Conservation (phyloP, 1,140 invertebrate genomes). For the Drosophila virilis region DNA sequence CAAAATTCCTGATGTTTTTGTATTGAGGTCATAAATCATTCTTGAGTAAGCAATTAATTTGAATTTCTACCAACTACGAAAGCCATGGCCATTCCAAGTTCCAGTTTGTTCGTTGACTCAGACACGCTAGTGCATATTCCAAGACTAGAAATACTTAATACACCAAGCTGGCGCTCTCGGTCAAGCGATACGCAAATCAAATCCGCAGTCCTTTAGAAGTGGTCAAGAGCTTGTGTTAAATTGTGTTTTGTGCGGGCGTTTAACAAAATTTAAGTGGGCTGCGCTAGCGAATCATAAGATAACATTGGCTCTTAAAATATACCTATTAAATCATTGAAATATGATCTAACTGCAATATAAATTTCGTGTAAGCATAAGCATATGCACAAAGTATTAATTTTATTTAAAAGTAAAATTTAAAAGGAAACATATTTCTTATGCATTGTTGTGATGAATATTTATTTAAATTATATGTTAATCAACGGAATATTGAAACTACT, state of each 20-base stretch:
- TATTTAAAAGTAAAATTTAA: background rate
- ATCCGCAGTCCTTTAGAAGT: conserved; percentile 73
- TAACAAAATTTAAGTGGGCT: conserved; percentile 1
- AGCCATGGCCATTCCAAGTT: conserved; percentile 56
- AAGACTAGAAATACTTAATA: conserved; percentile 52
- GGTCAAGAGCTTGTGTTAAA: conserved; percentile 70
- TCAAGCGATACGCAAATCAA: conserved; percentile 70
- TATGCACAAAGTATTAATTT: background rate
- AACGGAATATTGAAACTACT: too few relatives aligned
- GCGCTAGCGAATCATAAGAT: conserved; percentile 10
- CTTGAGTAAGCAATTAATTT: conserved; percentile 37
- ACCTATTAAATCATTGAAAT: background rate
- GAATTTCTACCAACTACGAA: conserved; percentile 31
- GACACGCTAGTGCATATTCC: conserved; percentile 47
- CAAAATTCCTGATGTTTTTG: background rate
- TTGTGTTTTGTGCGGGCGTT: conserved; percentile 51
- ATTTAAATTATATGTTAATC: too few relatives aligned
- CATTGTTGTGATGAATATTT: too few relatives aligned
- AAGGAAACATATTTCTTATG: background rate
- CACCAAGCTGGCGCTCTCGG: conserved; percentile 36
- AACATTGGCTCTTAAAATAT: conserved; percentile 14
- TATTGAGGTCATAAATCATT: conserved; percentile 13
- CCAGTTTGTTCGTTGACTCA: conserved; percentile 45
- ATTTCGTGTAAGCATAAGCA: conserved; percentile 1
- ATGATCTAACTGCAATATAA: background rate